Percentiles rank a stretch among this genome's conserved stretches.
These are phyloP conservation scores for Lemur catta DNA, from an alignment of 2,797 vertebrate species.

Conservation along the genomic window DNA sequence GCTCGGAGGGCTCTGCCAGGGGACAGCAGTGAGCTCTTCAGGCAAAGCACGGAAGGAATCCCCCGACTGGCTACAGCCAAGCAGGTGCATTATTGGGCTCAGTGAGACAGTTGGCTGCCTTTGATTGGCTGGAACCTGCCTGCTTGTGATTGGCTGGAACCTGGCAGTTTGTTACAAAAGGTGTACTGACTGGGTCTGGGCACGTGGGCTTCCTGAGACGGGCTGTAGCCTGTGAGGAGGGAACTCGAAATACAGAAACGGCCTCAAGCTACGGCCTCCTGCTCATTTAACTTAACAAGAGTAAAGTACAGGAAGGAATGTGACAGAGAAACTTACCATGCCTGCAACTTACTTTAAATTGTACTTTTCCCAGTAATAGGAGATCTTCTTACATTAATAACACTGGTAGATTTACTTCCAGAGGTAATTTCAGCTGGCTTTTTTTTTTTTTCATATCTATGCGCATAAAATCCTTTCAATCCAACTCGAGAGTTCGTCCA, in stretches of 20 bases:
- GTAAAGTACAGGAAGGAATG: background rate
- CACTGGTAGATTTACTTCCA: background rate
- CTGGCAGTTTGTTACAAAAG: background rate
- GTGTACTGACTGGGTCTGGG: background rate
- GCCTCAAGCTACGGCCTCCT: background rate
- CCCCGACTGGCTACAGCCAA: background rate
- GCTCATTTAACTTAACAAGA: background rate
- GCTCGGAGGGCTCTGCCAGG: background rate
- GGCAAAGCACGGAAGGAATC: background rate
- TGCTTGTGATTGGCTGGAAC: background rate
- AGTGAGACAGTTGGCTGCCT: background rate
- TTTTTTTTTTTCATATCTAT: background rate
- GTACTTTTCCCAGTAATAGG: background rate
- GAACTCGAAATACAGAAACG: too few species aligned
- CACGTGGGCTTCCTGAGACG: too few species aligned
- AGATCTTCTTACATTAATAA: background rate
- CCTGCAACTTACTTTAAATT: background rate
- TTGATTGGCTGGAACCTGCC: too few species aligned
- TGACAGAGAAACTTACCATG: background rate
- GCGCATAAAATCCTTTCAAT: background rate
- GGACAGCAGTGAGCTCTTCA: accelerated
- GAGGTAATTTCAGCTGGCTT: background rate
- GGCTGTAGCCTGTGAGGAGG: background rate
- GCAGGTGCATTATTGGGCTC: too few species aligned
- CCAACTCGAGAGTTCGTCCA: background rate